Percentiles rank a stretch among this genome's conserved stretches.
Conservation (phyloP, 2,888 invertebrate genomes). For the Lasioglossum figueresi region DNA sequence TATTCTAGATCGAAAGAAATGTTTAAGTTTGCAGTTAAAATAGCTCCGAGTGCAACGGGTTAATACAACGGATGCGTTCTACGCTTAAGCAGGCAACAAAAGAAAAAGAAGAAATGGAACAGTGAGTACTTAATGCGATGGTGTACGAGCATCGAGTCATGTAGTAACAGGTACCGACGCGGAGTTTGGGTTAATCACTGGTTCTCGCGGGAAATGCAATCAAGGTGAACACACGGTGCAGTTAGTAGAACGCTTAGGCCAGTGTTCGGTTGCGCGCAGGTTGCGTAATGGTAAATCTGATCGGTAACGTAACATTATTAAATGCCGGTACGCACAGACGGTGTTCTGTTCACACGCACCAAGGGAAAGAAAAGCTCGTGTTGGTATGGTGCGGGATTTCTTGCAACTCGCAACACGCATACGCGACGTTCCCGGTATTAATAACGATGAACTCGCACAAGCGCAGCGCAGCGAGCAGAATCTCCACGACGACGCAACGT, state of each 20-base stretch:
- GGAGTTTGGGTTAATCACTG: neutral
- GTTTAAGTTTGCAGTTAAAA: no score
- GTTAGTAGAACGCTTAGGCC: slow-evolving; percentile 18
- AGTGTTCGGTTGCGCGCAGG: slow-evolving; percentile 17
- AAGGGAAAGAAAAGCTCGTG: slow-evolving; percentile 43
- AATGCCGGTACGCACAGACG: slow-evolving; percentile 45
- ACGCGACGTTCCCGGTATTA: slow-evolving; percentile 29
- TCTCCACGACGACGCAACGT: neutral
- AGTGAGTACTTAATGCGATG: neutral
- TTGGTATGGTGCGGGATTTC: slow-evolving; percentile 16
- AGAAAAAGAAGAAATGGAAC: neutral
- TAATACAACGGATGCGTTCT: neutral
- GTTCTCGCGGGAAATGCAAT: slow-evolving; percentile 4
- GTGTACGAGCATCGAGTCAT: neutral
- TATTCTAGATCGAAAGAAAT: no score
- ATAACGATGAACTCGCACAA: slow-evolving; percentile 17
- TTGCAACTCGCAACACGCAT: slow-evolving; percentile 4
- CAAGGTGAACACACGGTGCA: slow-evolving; percentile 28
- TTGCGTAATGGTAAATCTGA: slow-evolving; percentile 52
- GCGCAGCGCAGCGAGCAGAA: neutral
- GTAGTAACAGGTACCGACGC: neutral
- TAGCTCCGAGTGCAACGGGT: no score
- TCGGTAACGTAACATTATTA: slow-evolving; percentile 31
- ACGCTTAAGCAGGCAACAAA: neutral
- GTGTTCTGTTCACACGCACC: slow-evolving; percentile 52